phyloP scores from a whole-genome alignment of 2,797 vertebrate species.

The Pseudochirops cupreus region DNA sequence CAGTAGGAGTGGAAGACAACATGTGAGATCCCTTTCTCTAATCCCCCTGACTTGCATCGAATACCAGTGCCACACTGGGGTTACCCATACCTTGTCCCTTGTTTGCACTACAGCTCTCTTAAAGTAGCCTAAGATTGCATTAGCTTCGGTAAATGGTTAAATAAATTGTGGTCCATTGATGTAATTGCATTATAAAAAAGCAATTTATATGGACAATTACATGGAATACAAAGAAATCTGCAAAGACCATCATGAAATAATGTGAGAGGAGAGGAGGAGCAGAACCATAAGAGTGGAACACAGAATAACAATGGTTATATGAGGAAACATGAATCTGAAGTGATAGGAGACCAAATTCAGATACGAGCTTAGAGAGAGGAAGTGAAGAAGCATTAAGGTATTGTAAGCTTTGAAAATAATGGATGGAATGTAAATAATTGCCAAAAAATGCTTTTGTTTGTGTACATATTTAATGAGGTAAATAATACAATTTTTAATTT shows the following conservation, averaged over 20 bases:
- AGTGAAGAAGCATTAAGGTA: background rate
- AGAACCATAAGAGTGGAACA: background rate
- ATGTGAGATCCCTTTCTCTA: background rate
- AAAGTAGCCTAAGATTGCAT: background rate
- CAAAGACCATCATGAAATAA: background rate
- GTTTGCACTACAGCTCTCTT: background rate
- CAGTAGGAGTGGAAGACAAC: background rate
- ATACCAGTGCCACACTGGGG: background rate
- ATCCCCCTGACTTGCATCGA: background rate
- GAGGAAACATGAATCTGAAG: background rate
- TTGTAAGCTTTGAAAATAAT: background rate
- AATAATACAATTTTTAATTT: background rate
- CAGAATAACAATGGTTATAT: background rate
- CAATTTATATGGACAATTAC: conserved; percentile 1
- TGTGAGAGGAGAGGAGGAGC: background rate
- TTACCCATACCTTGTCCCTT: background rate
- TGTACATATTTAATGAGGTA: background rate
- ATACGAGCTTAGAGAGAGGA: background rate
- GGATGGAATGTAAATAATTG: background rate
- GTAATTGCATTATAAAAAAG: conserved; percentile 1
- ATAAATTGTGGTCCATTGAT: background rate
- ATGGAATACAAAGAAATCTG: background rate
- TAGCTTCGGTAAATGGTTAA: background rate
- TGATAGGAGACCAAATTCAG: background rate
- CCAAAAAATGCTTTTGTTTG: background rate